A percentile compares a stretch with the other conserved stretches of the same genome.
phyloP scores from a whole-genome alignment of 2,113 vertebrate species.

The Menidia beryllina region DNA sequence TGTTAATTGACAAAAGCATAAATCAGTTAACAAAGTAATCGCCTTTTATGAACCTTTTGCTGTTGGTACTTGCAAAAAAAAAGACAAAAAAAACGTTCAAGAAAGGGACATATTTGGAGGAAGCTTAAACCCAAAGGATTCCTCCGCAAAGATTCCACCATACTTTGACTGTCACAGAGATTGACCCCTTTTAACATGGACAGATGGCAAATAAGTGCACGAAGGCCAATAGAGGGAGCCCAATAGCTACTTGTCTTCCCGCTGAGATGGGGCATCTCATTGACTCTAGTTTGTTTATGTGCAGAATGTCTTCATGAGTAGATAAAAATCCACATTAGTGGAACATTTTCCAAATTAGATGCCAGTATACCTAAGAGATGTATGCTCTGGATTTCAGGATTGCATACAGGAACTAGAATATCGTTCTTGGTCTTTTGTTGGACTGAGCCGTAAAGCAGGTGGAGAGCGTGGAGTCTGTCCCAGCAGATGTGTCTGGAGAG shows the following conservation, averaged over 20 bases:
- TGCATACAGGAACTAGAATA: conserved; percentile 8
- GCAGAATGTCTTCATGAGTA: conserved; percentile 33
- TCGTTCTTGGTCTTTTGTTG: conserved; percentile 23
- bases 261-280: conserved; percentile 5
- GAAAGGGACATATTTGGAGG: not conserved
- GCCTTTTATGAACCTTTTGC: too few relatives aligned
- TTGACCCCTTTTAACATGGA: conserved; percentile 29
- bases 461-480: conserved; percentile 34
- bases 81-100: too few relatives aligned
- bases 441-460: too few relatives aligned
- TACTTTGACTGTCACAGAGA: not conserved
- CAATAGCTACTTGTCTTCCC: conserved; percentile 67
- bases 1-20: not conserved
- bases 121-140: not conserved
- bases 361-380: not conserved
- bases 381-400: not conserved
- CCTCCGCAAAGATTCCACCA: not conserved
- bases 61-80: not conserved
- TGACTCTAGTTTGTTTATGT: conserved; percentile 27
- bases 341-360: not conserved
- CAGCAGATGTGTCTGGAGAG: conserved; percentile 52
- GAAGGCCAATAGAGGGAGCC: conserved; percentile 79
- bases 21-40: not conserved
- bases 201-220: conserved; percentile 40
- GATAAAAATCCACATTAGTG: conserved; percentile 10